Evolutionary conservation across 2,888 invertebrate genomes (phyloP).

Genomic region (Papilio demoleus): DNA sequence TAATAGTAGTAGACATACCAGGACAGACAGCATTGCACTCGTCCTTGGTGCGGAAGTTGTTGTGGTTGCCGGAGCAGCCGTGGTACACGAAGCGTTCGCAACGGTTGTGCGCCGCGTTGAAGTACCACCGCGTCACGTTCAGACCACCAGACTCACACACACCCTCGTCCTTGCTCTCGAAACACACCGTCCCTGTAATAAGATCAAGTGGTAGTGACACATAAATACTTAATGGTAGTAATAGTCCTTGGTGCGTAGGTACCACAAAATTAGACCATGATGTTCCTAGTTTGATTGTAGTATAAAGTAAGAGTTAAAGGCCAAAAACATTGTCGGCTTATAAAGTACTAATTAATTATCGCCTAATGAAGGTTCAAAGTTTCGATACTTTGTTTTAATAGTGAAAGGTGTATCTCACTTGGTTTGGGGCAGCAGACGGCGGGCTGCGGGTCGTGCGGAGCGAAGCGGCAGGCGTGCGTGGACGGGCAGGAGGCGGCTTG

Average conservation of each 20-base stretch:
- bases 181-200: slow-evolving; percentile 90
- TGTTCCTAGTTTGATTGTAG: no score
- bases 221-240: no score
- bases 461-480: slow-evolving; percentile 92
- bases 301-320: not conserved
- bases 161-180: slow-evolving; percentile 86
- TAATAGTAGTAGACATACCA: no score
- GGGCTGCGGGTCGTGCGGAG: slow-evolving; percentile 89
- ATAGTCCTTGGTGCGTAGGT: not conserved
- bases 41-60: slow-evolving; percentile 91
- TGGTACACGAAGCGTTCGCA: slow-evolving; percentile 88
- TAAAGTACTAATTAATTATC: not conserved
- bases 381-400: no score
- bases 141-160: slow-evolving; percentile 74
- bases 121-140: slow-evolving; percentile 86
- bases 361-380: not conserved
- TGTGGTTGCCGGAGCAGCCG: slow-evolving; percentile 92
- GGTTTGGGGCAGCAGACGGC: slow-evolving; percentile 95
- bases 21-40: slow-evolving; percentile 93
- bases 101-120: slow-evolving; percentile 89
- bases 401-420: no score
- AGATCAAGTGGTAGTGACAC: no score
- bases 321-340: not conserved
- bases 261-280: no score
- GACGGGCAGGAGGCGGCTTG: slow-evolving; percentile 91